Evolutionary conservation across 2,113 vertebrate genomes (phyloP), one percentile per base, ranked within the genome.

Genomic region (Callipepla californica): DNA sequence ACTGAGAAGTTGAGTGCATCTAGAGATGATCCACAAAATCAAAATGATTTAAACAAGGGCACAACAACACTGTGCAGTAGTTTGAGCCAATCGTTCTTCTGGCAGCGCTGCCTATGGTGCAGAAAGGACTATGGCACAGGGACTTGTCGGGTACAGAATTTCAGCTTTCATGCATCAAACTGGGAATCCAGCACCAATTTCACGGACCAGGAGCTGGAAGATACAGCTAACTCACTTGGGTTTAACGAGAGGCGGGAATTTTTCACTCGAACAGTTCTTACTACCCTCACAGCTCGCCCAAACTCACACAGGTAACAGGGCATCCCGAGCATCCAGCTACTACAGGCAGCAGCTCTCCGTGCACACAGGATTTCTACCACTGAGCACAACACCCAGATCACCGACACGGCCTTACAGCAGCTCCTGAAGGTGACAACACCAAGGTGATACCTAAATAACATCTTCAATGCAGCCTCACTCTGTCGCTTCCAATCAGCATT

Each of bases 21-120:
- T 28, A 53, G 20, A 7, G 78, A 48, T 15, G 13, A 67, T 21
- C 26, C 76, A 22, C 7, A 9, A 74, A 69, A 82, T 32, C 1
- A 55, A n/a, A 59, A 20, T 8, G 0, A 57, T 68, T 75, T 51
- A 73, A 53, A 9, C 0, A 0, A 72, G 25, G 13, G 7, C 21
- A 62, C 13, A 42, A 8, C 30, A 62, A 65, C 61, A 72, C 67
- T 16, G 48, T 3, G 3, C 16, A 14, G 47, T 4, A 4, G 2
- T 20, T 89, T 44, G 25, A 78, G 30, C 8, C 44, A 85, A 25
- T 32, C 42, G 19, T 7, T 88, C 30, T 14, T 58, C n/a, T 1
- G 1, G 26, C 61, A 58, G 26, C 17, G 22, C 23, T 70, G 55
- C 16, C 25, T 23, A 17, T 17, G 38, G 4, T 26, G 40, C 47